Conservation (phyloP, 2,113 vertebrate genomes). For the Dicentrarchus labrax region DNA sequence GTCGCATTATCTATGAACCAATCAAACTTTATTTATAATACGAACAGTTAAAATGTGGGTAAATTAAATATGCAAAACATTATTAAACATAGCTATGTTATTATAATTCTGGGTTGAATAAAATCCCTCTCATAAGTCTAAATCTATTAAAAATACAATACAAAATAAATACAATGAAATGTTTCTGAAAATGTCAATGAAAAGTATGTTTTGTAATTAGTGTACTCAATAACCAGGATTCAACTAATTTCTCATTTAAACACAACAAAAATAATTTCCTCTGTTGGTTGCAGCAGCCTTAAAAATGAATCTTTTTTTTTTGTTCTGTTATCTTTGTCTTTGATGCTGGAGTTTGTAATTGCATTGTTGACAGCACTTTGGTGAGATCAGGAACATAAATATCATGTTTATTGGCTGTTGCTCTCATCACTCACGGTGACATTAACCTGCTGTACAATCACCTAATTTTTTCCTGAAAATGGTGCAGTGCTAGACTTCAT, state of each 20-base stretch:
- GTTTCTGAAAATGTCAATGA: not conserved
- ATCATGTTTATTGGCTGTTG: not conserved
- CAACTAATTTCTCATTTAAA: not conserved
- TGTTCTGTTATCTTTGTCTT: not conserved
- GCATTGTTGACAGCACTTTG: not conserved
- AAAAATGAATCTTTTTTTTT: too few relatives aligned
- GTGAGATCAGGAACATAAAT: not conserved
- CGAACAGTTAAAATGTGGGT: not conserved
- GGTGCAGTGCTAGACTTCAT: not conserved
- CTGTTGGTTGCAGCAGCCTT: too few relatives aligned
- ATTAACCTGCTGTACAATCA: not conserved
- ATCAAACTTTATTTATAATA: not conserved
- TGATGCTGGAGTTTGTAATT: not conserved
- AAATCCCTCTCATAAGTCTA: not conserved
- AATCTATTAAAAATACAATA: not conserved
- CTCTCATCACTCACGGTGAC: not conserved
- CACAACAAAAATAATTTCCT: not conserved
- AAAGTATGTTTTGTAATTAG: not conserved
- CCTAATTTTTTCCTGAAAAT: not conserved
- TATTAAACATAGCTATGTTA: not conserved
- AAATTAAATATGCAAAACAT: not conserved
- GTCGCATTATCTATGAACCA: slow-evolving; percentile 9
- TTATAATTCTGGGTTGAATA: not conserved
- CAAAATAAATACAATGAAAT: not conserved
- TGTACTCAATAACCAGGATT: not conserved